Percentiles rank a stretch among this genome's conserved stretches.
These are phyloP conservation scores for Alaudala cheleensis DNA, from an alignment of 2,113 vertebrate species.

Conservation along the genomic window DNA sequence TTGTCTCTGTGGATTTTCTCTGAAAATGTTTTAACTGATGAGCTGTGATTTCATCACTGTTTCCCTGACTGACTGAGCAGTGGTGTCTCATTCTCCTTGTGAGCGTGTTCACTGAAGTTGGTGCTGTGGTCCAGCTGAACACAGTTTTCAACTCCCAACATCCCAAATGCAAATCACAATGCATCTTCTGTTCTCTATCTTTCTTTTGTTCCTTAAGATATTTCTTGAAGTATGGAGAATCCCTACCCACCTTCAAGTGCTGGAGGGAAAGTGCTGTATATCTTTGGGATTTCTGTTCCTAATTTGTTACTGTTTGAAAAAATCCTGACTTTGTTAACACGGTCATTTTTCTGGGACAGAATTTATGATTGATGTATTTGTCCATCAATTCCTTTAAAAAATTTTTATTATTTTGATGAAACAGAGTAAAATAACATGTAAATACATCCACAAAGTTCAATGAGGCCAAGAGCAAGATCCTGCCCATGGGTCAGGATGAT, in stretches of 20 bases:
- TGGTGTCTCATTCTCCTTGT: not conserved
- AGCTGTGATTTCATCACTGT: not conserved
- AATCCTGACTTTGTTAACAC: not conserved
- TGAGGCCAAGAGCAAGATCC: not conserved
- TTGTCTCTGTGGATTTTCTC: not conserved
- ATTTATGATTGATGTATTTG: not conserved
- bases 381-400: not conserved
- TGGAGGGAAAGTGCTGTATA: not conserved
- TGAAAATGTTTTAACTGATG: not conserved
- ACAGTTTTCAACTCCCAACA: not conserved
- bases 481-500: not conserved
- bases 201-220: not conserved
- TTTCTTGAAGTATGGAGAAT: not conserved
- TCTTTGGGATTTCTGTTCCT: not conserved
- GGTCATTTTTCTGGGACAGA: not conserved
- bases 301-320: not conserved
- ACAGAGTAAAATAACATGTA: not conserved
- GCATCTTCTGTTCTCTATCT: not conserved
- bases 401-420: not conserved
- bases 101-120: not conserved
- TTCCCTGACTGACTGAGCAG: not conserved
- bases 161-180: not conserved
- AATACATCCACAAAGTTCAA: not conserved
- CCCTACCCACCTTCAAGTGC: not conserved
- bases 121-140: not conserved